Evolutionary conservation across 1,140 invertebrate genomes (phyloP).

Genomic region (Ridgeia piscesae): DNA sequence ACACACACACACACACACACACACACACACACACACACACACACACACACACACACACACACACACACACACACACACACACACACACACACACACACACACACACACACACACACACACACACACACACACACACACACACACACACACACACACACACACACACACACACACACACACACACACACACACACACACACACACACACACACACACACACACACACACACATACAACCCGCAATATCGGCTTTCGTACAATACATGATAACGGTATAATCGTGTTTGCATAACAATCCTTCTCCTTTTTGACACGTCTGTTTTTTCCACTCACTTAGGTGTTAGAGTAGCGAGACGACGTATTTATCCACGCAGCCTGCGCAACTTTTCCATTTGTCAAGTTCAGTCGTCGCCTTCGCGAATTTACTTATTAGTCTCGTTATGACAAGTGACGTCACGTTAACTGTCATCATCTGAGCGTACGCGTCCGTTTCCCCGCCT

Average conservation of each 20-base stretch:
- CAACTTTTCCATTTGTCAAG: background rate
- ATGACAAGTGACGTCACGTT: background rate
- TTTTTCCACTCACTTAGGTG: background rate
- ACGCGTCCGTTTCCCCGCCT: background rate
- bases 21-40: too few species aligned
- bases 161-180: constrained; percentile 27
- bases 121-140: constrained; percentile 28
- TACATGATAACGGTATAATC: background rate
- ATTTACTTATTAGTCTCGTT: background rate
- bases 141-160: constrained; percentile 27
- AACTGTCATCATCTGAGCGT: background rate
- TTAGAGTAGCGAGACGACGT: background rate
- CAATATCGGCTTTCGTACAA: too few species aligned
- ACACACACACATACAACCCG: too few species aligned
- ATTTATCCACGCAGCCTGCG: background rate
- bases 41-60: too few species aligned
- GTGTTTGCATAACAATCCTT: background rate
- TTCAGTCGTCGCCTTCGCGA: background rate
- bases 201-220: too few species aligned
- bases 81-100: constrained; percentile 20
- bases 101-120: constrained; percentile 28
- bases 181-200: constrained; percentile 15
- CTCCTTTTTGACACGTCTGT: background rate
- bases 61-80: constrained; percentile 26
- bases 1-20: too few species aligned